Evolutionary conservation across 1,140 invertebrate species (phyloP), one percentile per base, ranked within the genome.

Genomic region (Dendrolimus punctatus): DNA sequence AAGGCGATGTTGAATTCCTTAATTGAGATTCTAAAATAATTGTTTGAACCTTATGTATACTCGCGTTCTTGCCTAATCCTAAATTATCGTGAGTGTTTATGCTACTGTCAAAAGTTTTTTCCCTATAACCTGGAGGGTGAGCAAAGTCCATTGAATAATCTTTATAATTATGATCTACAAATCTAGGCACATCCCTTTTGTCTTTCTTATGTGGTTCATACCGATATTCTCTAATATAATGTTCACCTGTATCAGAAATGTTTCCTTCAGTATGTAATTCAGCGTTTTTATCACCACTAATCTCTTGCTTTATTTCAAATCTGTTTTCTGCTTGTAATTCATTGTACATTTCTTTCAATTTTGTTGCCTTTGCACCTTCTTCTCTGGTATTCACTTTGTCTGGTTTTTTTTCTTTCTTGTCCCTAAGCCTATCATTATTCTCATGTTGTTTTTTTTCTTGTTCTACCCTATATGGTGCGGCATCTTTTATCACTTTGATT

Each of bases 31-130:
- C 76, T n/a, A 72, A 50, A 8, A 76, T 10, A 45, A 83, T 52
- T 6, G 66, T 76, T 41, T 77, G 70, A 9, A 73, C 70, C 68
- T 79, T 85, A 46, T 80, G 80, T 41, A 75, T 73, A 36, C 57
- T 60, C 38, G 68, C 55, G 46, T 47, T 60, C 56, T 59, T 64
- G 41, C 40, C 46, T 6, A 56, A 36, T 37, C 49, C 55, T 37
- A 39, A 8, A 51, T 44, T 44, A 8, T 44, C 41, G 9, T 39
- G 5, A 6, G 37, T 63, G 37, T 73, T 51, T 38, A 57, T 38
- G 23, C 49, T 59, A 39, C 47, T 49, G 10, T 76, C 62, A 46
- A 57, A 66, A 38, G 60, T 51, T 52, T 66, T 82, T 54, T 74
- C 66, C 55, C 71, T 62, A 40, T 85, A 83, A 38, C 56, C 58